Evolutionary conservation across 2,797 vertebrate genomes (phyloP).

Genomic region (Cyclura pinguis): DNA sequence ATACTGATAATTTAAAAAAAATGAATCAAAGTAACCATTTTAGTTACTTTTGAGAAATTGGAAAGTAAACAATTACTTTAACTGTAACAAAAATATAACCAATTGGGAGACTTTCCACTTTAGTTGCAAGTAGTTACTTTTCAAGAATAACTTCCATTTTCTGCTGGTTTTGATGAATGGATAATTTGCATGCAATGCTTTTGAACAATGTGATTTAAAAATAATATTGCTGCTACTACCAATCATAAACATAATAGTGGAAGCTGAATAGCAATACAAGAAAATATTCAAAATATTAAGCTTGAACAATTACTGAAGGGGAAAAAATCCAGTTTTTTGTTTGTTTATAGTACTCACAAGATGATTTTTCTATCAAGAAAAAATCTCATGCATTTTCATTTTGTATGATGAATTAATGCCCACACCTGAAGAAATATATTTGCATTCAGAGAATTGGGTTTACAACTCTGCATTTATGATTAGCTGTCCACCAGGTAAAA

Average conservation of each 20-base stretch:
- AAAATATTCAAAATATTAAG: constrained; percentile 59
- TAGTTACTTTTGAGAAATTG: background rate
- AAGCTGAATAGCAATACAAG: constrained; percentile 35
- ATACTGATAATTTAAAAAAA: too few species aligned
- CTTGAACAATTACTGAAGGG: constrained; percentile 62
- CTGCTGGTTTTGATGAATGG: background rate
- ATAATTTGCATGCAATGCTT: background rate
- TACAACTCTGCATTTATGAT: constrained; percentile 74
- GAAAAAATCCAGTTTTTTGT: constrained; percentile 78
- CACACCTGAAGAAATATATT: constrained; percentile 81
- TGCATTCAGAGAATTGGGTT: constrained; percentile 79
- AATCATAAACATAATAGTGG: constrained; percentile 24
- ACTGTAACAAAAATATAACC: background rate
- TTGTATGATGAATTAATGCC: constrained; percentile 81
- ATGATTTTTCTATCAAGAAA: constrained; percentile 79
- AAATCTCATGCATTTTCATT: constrained; percentile 82
- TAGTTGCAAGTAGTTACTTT: background rate
- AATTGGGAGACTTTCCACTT: background rate
- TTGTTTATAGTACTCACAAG: constrained; percentile 78
- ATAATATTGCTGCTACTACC: constrained; percentile 21
- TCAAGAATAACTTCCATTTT: background rate
- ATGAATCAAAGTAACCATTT: background rate
- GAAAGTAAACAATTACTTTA: background rate
- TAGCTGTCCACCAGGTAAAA: constrained; percentile 70
- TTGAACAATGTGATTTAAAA: background rate